Percentiles rank a stretch among this genome's conserved stretches.
These are phyloP conservation scores for Zonitis immaculata DNA, from an alignment of 2,888 invertebrate genomes.

Conservation along the genomic window DNA sequence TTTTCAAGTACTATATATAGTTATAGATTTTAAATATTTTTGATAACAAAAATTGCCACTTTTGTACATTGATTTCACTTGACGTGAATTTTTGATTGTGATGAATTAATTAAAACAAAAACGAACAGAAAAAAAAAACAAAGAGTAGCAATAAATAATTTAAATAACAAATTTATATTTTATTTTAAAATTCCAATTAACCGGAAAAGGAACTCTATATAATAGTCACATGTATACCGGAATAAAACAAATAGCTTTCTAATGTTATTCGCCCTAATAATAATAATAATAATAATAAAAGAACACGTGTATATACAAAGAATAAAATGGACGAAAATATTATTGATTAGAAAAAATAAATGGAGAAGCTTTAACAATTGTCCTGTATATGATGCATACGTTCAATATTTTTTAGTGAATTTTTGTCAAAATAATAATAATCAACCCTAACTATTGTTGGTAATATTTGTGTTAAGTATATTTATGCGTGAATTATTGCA, in stretches of 20 bases:
- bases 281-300: too few relatives aligned
- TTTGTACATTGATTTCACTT: conserved; percentile 30
- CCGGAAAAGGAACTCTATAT: neutral
- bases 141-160: conserved; percentile 25
- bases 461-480: neutral
- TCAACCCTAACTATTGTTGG: neutral
- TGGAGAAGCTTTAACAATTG: neutral
- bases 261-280: neutral
- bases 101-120: conserved; percentile 26
- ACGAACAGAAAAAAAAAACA: too few relatives aligned
- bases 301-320: neutral
- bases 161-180: neutral
- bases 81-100: conserved; percentile 31
- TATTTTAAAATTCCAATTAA: conserved; percentile 6
- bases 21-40: conserved; percentile 21
- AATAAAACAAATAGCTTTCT: conserved; percentile 1
- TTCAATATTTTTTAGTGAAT: neutral
- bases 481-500: conserved; percentile 27
- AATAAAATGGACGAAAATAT: neutral
- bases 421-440: neutral
- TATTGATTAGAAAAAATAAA: neutral
- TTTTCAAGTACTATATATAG: too few relatives aligned
- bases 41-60: conserved; percentile 20
- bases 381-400: neutral
- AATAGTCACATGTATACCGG: neutral